A percentile compares a stretch with the other conserved stretches of the same genome.
phyloP scores from a whole-genome alignment of 2,888 invertebrate species.

The Agelastica alni region DNA sequence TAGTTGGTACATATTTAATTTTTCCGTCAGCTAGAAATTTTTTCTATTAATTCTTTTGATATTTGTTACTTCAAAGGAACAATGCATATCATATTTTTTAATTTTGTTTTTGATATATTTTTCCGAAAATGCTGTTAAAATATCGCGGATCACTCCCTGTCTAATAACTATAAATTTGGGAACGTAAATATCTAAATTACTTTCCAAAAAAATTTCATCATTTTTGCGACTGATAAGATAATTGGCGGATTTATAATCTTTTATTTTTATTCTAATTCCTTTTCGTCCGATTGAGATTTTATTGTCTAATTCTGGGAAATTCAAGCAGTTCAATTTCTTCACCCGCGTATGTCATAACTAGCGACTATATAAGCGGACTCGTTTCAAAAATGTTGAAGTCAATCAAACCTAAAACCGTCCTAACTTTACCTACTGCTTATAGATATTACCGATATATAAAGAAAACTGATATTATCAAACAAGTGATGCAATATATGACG shows the following conservation, averaged over 20 bases:
- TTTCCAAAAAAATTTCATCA: neutral
- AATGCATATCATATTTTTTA: slow-evolving; percentile 1
- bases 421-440: too few relatives aligned
- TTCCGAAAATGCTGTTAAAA: neutral
- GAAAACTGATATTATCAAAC: too few relatives aligned
- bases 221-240: neutral
- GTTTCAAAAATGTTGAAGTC: too few relatives aligned
- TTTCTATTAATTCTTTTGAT: neutral
- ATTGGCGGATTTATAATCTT: neutral
- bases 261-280: neutral
- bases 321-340: too few relatives aligned
- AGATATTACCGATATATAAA: too few relatives aligned
- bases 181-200: neutral
- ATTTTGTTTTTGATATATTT: slow-evolving; percentile 4
- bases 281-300: neutral
- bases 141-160: slow-evolving; percentile 1
- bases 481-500: too few relatives aligned
- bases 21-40: neutral
- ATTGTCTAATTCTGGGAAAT: neutral
- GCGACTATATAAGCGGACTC: too few relatives aligned
- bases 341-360: too few relatives aligned
- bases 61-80: neutral
- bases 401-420: too few relatives aligned
- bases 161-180: neutral
- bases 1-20: neutral